Percentiles rank a stretch among this genome's conserved stretches.
These are phyloP conservation scores for Oxytorus armatus DNA, from an alignment of 2,888 invertebrate genomes.

Conservation along the genomic window DNA sequence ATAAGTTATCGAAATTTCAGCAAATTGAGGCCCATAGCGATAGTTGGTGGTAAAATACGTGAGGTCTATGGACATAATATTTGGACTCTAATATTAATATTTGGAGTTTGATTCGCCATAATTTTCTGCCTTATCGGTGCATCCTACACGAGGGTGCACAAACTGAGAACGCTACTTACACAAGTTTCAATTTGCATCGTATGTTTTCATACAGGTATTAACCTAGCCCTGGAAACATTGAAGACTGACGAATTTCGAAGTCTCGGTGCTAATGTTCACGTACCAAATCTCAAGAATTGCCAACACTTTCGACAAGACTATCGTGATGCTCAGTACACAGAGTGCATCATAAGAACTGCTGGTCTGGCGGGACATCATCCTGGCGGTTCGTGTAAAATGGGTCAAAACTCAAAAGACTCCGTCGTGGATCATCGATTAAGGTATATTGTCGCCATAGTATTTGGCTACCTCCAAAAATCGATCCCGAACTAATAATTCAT, in stretches of 20 bases:
- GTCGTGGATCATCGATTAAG: conserved; percentile 90
- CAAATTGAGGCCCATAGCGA: too few relatives aligned
- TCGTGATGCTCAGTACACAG: conserved; percentile 86
- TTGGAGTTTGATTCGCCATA: background rate
- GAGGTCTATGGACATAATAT: too few relatives aligned
- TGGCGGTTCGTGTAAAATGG: conserved; percentile 92
- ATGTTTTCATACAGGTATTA: conserved; percentile 85
- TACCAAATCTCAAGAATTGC: conserved; percentile 88
- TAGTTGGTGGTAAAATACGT: too few relatives aligned
- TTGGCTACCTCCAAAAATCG: background rate
- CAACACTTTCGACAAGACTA: conserved; percentile 85
- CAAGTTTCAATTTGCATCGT: background rate
- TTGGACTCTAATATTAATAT: too few relatives aligned
- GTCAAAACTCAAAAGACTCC: conserved; percentile 82
- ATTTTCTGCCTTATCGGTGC: background rate
- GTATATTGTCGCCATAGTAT: conserved; percentile 80
- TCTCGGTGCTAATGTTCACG: conserved; percentile 88
- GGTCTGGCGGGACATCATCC: conserved; percentile 92
- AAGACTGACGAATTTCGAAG: conserved; percentile 86
- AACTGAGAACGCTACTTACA: background rate
- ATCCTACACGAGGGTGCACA: background rate
- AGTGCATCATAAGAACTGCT: conserved; percentile 88
- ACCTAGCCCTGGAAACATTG: conserved; percentile 86
- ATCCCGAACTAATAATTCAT: background rate
- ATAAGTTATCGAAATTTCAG: too few relatives aligned